Base-by-base conservation (phyloP, 2,888 invertebrate species). In the Parapristionchus giblindavisi region DNA sequence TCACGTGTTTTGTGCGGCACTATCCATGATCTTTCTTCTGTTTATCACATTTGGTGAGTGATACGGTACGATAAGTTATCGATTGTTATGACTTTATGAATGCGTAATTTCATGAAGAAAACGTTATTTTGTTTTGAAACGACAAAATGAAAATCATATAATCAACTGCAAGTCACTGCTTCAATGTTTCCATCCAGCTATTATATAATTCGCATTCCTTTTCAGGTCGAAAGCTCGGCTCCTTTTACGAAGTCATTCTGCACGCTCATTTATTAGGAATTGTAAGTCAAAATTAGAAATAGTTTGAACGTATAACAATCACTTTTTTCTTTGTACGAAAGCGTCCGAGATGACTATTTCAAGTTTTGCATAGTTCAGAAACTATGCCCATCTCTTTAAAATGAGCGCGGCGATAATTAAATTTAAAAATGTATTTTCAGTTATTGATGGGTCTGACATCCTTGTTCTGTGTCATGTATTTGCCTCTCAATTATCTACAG, bases 401-500 rank as follows among this genome's bases (percentile, higher is more conserved):
- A n/a, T n/a, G n/a, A n/a, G n/a, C n/a, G n/a, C n/a, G n/a, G n/a
- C n/a, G n/a, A n/a, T n/a, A n/a, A n/a, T n/a, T n/a, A n/a, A n/a
- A n/a, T n/a, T n/a, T n/a, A n/a, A n/a, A n/a, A n/a, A n/a, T n/a
- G n/a, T n/a, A n/a, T n/a, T n/a, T 80, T 34, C 79, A 82, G 82
- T 77, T 83, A n/a, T 65, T 83, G 51, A 81, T 80, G 75, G 83
- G 78, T 58, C 77, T 83, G 29, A 79, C 80, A 0, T 77, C 83
- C 2, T 75, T 83, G 24, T 83, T 83, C 77, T 81, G 79, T 36
- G 77, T 80, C 17, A 76, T 83, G 60, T 83, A 79, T 60, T 61
- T 83, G 6, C 83, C 83, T 21, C 74, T 83, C 2, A 78, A 78
- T 65, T 83, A 81, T 72, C 79, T 83, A 14, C 81, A 83, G 43